Conservation (phyloP, 2,113 vertebrate species). For the Leptosomus discolor region DNA sequence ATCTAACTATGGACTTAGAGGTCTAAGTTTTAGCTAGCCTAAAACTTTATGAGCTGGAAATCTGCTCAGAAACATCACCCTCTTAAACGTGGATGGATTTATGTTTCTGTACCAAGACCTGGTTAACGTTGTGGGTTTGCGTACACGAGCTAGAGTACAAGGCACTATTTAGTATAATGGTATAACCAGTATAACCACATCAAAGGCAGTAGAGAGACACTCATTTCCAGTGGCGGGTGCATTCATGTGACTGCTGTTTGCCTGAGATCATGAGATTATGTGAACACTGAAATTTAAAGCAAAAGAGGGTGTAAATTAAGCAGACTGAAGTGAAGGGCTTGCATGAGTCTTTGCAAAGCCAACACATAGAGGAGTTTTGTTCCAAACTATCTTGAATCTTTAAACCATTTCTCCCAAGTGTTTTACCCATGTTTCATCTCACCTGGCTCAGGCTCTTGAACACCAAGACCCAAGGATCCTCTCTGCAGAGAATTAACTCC, state of each 20-base stretch:
- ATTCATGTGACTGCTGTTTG: neutral
- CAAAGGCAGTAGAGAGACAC: neutral
- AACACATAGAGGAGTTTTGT: neutral
- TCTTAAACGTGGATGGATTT: rapidly evolving
- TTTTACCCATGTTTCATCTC: neutral
- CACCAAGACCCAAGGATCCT: neutral
- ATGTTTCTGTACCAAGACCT: neutral
- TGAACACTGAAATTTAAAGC: neutral
- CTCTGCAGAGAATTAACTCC: neutral
- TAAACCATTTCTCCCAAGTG: neutral
- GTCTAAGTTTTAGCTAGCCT: neutral
- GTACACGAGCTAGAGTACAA: neutral
- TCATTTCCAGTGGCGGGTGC: neutral
- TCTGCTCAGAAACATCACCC: neutral
- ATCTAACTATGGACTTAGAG: neutral
- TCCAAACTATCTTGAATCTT: neutral
- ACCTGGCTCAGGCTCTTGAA: neutral
- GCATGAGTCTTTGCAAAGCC: neutral
- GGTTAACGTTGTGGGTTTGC: neutral
- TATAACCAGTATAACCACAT: neutral
- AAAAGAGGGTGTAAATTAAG: neutral
- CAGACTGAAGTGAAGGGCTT: rapidly evolving
- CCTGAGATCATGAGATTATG: neutral
- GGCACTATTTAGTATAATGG: neutral
- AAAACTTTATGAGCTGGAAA: neutral